These are phyloP conservation scores for Alviniconcha strummeri DNA, from an alignment of 2,888 invertebrate genomes.

Conservation along the genomic window DNA sequence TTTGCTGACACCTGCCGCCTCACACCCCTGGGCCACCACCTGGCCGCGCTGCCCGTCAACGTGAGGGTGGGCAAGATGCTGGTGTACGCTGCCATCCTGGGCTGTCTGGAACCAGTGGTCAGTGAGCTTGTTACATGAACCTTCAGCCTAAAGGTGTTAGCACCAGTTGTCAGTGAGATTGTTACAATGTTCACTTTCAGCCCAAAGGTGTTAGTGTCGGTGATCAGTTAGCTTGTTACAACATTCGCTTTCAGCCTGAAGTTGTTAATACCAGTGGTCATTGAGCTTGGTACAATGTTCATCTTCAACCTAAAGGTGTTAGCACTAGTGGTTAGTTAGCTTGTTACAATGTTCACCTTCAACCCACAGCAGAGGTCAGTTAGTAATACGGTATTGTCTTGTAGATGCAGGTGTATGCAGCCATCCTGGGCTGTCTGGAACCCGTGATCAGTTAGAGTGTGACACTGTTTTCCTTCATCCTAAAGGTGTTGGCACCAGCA, in stretches of 20 bases:
- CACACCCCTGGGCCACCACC: slow-evolving; percentile 70
- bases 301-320: too few relatives aligned
- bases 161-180: too few relatives aligned
- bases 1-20: slow-evolving; percentile 52
- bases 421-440: slow-evolving; percentile 69
- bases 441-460: slow-evolving; percentile 60
- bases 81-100: slow-evolving; percentile 67
- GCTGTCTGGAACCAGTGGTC: slow-evolving; percentile 69
- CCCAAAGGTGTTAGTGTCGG: too few relatives aligned
- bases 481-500: too few relatives aligned
- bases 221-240: too few relatives aligned
- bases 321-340: too few relatives aligned
- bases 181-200: too few relatives aligned
- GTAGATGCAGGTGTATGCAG: slow-evolving; percentile 70
- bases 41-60: slow-evolving; percentile 69
- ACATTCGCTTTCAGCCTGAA: slow-evolving; percentile 69
- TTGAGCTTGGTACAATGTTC: slow-evolving; percentile 34
- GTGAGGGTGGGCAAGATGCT: slow-evolving; percentile 72
- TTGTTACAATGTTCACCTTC: too few relatives aligned
- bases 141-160: too few relatives aligned
- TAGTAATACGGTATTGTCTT: too few relatives aligned
- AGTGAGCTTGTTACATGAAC: slow-evolving; percentile 36
- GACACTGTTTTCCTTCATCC: too few relatives aligned
- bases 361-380: too few relatives aligned
- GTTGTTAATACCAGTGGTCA: slow-evolving; percentile 68